Evolutionary conservation across 2,113 vertebrate genomes (phyloP).

Genomic region (Oncorhynchus gorbuscha): DNA sequence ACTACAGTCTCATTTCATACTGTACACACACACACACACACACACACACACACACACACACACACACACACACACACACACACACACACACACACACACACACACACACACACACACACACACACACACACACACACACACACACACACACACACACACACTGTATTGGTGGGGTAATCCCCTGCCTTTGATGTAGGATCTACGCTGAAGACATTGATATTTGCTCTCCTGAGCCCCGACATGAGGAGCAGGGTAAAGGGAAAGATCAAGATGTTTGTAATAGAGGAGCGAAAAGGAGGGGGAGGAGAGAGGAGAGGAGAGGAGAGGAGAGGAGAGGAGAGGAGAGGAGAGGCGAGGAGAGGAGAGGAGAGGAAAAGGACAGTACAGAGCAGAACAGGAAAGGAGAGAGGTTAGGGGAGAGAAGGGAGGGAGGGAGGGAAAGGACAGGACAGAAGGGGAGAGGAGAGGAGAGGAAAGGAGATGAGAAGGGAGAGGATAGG

Average conservation of each 20-base stretch:
- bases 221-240: neutral
- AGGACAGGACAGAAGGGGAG: neutral
- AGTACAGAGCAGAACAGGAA: neutral
- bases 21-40: constrained; percentile 15
- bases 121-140: neutral
- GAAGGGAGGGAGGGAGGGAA: neutral
- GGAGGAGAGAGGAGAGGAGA: too few relatives aligned
- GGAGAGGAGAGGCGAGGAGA: neutral
- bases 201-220: neutral
- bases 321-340: neutral
- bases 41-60: constrained; percentile 1
- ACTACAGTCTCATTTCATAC: neutral
- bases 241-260: neutral
- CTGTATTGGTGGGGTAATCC: neutral
- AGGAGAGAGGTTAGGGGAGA: neutral
- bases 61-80: constrained; percentile 4
- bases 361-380: neutral
- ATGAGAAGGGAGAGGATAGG: too few relatives aligned
- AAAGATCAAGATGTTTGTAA: neutral
- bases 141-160: constrained; percentile 3
- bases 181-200: neutral
- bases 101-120: neutral
- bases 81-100: constrained; percentile 2
- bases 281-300: neutral
- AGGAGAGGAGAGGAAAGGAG: too few relatives aligned